Base-by-base conservation (phyloP, 2,888 invertebrate species). In the Cenopis cana region DNA sequence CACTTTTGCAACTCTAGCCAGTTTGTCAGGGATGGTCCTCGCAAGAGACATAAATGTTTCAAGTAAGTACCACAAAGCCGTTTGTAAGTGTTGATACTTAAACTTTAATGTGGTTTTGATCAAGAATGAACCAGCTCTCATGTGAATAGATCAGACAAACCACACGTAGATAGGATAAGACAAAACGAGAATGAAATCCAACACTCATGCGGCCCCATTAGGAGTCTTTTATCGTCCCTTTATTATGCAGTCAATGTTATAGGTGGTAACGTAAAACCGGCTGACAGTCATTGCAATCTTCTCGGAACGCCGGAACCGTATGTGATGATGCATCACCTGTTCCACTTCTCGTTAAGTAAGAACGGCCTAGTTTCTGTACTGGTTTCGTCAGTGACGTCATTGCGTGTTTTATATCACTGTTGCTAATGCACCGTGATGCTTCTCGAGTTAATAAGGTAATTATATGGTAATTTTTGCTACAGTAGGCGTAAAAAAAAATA, bases 281-380 rank as follows among this genome's bases (percentile, higher is more conserved):
- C 59, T 55, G 54, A 60, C 38, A 50, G n/a, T 29, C 57, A 64
- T 50, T 18, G 56, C 17, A 52, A 60, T 33, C 9, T 71, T 71
- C 67, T 67, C 38, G 14, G 71, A 71, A 71, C 46, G 4, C 38
- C 52, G 65, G 65, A 59, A 59, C 52, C 41, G 46, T 49, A 18
- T n/a, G 65, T 12, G 70, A 66, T 66, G 67, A 67, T 71, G 67
- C 67, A 71, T 71, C 71, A 67, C 71, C 71, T 71, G 71, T 61
- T 20, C 71, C 50, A 71, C 60, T 67, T 71, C 61, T 66, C 18
- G 36, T 70, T 65, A 71, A 71, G 60, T 66, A 66, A 71, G 60
- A 66, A 38, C 56, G 67, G 24, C 71, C 66, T 67, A 67, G 66
- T 56, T 71, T 50, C 59, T n/a, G 50, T 61, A 71, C 67, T 56